phyloP scores from a whole-genome alignment of 2,888 invertebrate genomes.

The Aspidiotus destructor region DNA sequence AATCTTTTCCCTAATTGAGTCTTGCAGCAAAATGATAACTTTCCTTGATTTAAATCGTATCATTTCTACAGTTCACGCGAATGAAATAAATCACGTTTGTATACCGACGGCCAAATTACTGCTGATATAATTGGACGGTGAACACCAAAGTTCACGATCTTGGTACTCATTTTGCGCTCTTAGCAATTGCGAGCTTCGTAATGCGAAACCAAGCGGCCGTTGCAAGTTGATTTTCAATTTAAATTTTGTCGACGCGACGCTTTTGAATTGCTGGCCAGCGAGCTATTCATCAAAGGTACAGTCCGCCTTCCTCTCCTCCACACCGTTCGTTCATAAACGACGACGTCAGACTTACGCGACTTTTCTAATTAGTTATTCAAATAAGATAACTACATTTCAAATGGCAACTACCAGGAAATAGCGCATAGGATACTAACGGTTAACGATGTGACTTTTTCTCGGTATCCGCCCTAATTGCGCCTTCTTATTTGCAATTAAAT shows the following conservation, averaged over 20 bases:
- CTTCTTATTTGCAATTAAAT: conserved; percentile 1
- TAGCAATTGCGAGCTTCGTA: no score
- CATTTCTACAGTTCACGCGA: no score
- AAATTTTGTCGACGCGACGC: not conserved
- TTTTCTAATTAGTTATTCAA: conserved; percentile 28
- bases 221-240: not conserved
- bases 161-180: no score
- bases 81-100: not conserved
- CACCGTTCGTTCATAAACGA: not conserved
- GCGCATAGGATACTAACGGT: not conserved
- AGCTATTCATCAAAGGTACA: no score
- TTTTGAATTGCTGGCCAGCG: no score
- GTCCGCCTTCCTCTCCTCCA: no score
- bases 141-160: conserved; percentile 1
- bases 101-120: no score
- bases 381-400: conserved; percentile 30
- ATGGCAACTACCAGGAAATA: conserved; percentile 14
- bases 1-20: no score
- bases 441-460: not conserved
- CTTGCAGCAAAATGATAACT: not conserved
- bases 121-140: no score
- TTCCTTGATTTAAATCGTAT: not conserved
- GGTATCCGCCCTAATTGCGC: not conserved
- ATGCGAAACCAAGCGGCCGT: not conserved
- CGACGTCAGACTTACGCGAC: conserved; percentile 10